Evolutionary conservation across 2,888 invertebrate genomes (phyloP).

Genomic region (Cepaea hortensis): DNA sequence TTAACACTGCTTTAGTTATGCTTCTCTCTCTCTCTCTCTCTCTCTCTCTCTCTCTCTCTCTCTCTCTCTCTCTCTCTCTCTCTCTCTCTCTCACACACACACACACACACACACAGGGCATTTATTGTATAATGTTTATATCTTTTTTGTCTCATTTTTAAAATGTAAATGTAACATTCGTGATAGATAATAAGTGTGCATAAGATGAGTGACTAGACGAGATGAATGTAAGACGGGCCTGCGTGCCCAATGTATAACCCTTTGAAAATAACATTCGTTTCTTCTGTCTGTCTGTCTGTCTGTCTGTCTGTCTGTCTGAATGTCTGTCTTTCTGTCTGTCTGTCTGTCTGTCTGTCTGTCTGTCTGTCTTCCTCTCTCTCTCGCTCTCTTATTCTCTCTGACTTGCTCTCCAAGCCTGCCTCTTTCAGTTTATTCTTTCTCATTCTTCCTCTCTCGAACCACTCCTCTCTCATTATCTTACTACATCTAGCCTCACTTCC

Average conservation of each 20-base stretch:
- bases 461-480: too few relatives aligned
- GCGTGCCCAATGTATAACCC: too few relatives aligned
- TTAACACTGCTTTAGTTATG: background rate
- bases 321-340: background rate
- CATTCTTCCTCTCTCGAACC: too few relatives aligned
- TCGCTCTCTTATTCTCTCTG: background rate
- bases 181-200: too few relatives aligned
- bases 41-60: background rate
- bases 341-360: background rate
- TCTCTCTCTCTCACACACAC: background rate
- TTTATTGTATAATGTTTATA: too few relatives aligned
- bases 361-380: background rate
- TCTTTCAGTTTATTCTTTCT: background rate
- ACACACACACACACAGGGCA: too few relatives aligned
- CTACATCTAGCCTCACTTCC: too few relatives aligned
- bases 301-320: background rate
- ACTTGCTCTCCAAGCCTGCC: background rate
- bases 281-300: background rate
- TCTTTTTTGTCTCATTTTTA: too few relatives aligned
- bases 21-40: slow-evolving; percentile 1
- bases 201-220: too few relatives aligned
- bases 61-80: background rate
- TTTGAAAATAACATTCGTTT: too few relatives aligned
- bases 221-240: too few relatives aligned
- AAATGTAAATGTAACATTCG: too few relatives aligned